phyloP scores from a whole-genome alignment of 1,140 invertebrate species.

The Mylabris phalerata region DNA sequence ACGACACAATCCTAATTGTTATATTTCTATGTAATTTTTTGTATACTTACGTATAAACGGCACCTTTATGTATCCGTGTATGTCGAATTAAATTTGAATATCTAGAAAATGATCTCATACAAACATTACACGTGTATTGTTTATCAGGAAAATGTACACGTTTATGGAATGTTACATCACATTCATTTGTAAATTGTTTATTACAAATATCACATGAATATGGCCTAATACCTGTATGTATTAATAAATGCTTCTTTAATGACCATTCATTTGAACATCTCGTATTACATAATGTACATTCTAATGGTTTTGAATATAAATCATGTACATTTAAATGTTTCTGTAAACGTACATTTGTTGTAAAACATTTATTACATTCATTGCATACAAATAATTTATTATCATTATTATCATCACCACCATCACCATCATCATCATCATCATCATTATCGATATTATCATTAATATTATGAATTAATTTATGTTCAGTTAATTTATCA shows the following conservation, averaged over 20 bases:
- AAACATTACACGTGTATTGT: slow-evolving; percentile 30
- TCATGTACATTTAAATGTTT: slow-evolving; percentile 9
- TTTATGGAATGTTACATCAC: slow-evolving; percentile 14
- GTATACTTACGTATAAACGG: slow-evolving; percentile 18
- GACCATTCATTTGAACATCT: slow-evolving; percentile 1
- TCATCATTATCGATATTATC: background rate
- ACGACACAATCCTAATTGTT: too few species aligned
- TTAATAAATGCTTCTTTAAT: slow-evolving; percentile 8
- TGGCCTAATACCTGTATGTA: slow-evolving; percentile 1
- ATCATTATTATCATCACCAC: background rate
- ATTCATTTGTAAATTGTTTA: slow-evolving; percentile 8
- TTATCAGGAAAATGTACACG: slow-evolving; percentile 9
- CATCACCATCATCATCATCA: background rate
- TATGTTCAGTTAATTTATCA: slow-evolving; percentile 1
- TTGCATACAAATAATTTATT: slow-evolving; percentile 7
- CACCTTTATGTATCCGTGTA: slow-evolving; percentile 34
- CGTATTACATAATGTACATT: slow-evolving; percentile 6
- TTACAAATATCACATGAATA: slow-evolving; percentile 9
- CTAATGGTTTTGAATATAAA: background rate
- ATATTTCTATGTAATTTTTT: too few species aligned
- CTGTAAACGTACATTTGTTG: background rate
- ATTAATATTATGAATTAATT: slow-evolving; percentile 4
- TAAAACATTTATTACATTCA: slow-evolving; percentile 4
- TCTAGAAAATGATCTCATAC: slow-evolving; percentile 34
- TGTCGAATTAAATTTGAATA: slow-evolving; percentile 37